Evolutionary conservation across 2,113 vertebrate species (phyloP), one percentile per base, ranked within the genome.

Genomic region (Grammomys dolichurus): DNA sequence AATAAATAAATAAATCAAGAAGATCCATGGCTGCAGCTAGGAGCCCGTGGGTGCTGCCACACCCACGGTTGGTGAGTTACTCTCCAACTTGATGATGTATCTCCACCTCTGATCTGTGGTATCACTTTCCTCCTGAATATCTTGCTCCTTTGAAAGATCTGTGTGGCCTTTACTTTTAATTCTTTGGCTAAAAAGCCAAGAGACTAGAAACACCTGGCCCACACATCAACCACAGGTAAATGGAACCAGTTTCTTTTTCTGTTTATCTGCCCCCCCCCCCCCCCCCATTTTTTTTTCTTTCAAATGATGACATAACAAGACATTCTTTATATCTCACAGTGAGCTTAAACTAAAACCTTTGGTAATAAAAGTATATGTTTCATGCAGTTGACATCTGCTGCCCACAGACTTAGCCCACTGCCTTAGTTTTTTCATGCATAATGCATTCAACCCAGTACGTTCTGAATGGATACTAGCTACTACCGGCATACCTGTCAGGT

Each of bases 281-380:
- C 22, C 6, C 60, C 22, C 60, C 2, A 8, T 43, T 54, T 31
- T 60, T 19, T 46, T 31, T 70, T 75, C 72, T 82, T 90, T 76
- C 72, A 90, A 95, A 43, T 9, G 31, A 54, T 70, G 56, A 58
- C 12, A 40, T 85, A 58, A 88, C 33, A 75, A 88, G 36, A 36
- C n/a, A 60, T 77, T 46, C 24, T 26, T 77, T 81, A 92, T 26
- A 90, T n/a, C n/a, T 88, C 36, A 81, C 7, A 72, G 48, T 70
- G 58, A 86, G 90, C 9, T 48, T 72, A 88, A 85, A 96, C 20
- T 56, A 95, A 95, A 88, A 97, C 13, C 7, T 85, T 40, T 91
- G 48, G 70, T 84, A 90, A 73, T 54, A 87, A 76, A 95, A 94
- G 84, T 82, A 81, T 9, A 70, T 73, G 43, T 85, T 73, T 92